Evolutionary conservation across 2,797 vertebrate species (phyloP).

Genomic region (Glyptemys insculpta): DNA sequence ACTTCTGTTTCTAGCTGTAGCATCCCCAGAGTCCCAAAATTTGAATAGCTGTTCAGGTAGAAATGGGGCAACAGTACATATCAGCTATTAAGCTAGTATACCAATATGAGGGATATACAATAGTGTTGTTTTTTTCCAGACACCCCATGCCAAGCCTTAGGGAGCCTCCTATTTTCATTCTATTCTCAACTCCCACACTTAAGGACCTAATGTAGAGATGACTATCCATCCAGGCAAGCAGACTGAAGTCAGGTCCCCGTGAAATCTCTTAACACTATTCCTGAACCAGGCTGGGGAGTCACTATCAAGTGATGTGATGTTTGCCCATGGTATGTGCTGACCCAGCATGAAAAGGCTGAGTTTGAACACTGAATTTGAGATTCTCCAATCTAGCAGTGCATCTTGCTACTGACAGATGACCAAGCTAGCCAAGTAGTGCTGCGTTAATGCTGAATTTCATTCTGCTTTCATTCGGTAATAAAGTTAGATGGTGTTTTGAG

Average conservation of each 20-base stretch:
- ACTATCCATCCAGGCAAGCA: neutral
- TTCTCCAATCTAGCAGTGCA: neutral
- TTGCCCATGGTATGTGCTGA: neutral
- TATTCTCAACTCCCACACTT: neutral
- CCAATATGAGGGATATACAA: neutral
- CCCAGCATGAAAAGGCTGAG: neutral
- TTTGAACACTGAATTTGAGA: neutral
- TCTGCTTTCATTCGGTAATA: conserved; percentile 55
- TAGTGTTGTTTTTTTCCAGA: neutral
- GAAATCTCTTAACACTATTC: neutral
- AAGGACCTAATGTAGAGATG: neutral
- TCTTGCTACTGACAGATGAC: neutral
- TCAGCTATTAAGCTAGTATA: neutral
- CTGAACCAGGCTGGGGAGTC: neutral
- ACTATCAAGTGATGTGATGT: neutral
- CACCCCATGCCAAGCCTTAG: neutral
- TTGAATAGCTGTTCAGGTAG: too few relatives aligned
- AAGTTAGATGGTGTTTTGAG: conserved; percentile 54
- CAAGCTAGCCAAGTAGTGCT: neutral
- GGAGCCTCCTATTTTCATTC: neutral
- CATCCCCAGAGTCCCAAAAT: too few relatives aligned
- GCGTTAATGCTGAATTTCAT: conserved; percentile 48
- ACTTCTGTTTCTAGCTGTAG: too few relatives aligned
- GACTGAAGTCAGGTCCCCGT: neutral
- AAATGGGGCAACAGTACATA: neutral